Conservation (phyloP, 2,113 vertebrate species). For the Plestiodon gilberti region DNA sequence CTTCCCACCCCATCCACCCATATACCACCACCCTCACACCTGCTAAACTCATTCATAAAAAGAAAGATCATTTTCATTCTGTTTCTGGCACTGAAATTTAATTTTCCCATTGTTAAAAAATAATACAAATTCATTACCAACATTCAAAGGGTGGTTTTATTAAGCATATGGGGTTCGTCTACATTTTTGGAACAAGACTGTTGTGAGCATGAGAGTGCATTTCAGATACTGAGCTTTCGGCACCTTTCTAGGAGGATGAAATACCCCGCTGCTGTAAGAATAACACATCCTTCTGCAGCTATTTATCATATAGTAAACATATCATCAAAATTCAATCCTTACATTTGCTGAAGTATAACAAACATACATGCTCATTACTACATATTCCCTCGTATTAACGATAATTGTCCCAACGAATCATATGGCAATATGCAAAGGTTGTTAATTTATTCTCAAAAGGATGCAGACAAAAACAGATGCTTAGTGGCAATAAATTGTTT, state of each 20-base stretch:
- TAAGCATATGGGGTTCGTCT: slow-evolving; percentile 46
- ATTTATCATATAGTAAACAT: slow-evolving; percentile 64
- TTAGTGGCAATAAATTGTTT: slow-evolving; percentile 68
- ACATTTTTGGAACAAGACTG: slow-evolving; percentile 46
- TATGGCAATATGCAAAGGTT: slow-evolving; percentile 54
- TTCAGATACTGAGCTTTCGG: slow-evolving; percentile 39
- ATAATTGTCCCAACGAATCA: slow-evolving; percentile 45
- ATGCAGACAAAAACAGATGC: slow-evolving; percentile 71
- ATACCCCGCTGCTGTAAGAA: slow-evolving; percentile 15
- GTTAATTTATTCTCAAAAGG: slow-evolving; percentile 69
- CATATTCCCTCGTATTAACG: slow-evolving; percentile 17
- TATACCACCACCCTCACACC: neutral
- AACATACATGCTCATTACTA: slow-evolving; percentile 22
- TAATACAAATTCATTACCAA: slow-evolving; percentile 36
- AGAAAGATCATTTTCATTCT: slow-evolving; percentile 39
- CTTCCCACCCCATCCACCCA: too few relatives aligned
- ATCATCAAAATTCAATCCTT: slow-evolving; percentile 52
- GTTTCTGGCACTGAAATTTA: slow-evolving; percentile 25
- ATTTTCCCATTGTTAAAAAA: slow-evolving; percentile 42
- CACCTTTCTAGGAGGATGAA: slow-evolving; percentile 23
- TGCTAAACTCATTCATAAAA: slow-evolving; percentile 18
- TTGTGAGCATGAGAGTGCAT: slow-evolving; percentile 27
- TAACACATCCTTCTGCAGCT: slow-evolving; percentile 15
- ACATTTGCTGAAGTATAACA: slow-evolving; percentile 39
- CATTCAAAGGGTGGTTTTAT: slow-evolving; percentile 42